phyloP scores from a whole-genome alignment of 2,797 vertebrate species.

The Tokudaia tokunoshimensis region DNA sequence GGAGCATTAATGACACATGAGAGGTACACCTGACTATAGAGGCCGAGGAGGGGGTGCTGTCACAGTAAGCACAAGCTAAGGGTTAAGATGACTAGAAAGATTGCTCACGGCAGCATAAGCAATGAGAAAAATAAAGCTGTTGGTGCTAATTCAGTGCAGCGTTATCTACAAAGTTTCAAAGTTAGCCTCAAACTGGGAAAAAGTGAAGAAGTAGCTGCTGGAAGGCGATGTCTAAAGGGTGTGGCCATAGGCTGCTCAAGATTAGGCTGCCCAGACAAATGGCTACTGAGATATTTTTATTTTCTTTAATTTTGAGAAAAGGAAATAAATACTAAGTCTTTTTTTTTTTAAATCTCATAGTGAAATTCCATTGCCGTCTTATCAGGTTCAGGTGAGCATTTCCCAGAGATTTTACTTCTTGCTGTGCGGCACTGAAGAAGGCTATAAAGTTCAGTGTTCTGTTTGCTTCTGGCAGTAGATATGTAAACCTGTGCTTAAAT shows the following conservation, averaged over 20 bases:
- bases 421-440: background rate
- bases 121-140: background rate
- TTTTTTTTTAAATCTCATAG: background rate
- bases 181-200: background rate
- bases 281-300: background rate
- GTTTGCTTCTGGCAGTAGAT: background rate
- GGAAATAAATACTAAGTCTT: slow-evolving; percentile 30
- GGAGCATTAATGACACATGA: background rate
- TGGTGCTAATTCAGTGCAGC: background rate
- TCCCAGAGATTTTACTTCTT: background rate
- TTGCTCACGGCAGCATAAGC: background rate
- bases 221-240: background rate
- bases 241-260: background rate
- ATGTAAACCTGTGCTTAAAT: background rate
- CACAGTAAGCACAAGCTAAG: slow-evolving; percentile 11
- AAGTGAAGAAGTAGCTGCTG: background rate
- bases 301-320: slow-evolving; percentile 48
- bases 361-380: slow-evolving; percentile 17
- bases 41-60: background rate
- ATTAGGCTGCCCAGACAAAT: background rate
- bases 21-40: slow-evolving; percentile 9
- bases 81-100: background rate
- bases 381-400: background rate
- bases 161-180: slow-evolving; percentile 17
- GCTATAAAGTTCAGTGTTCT: background rate